Percentiles rank a stretch among this genome's conserved stretches.
Conservation (phyloP, 2,113 vertebrate species). For the Podiceps cristatus region DNA sequence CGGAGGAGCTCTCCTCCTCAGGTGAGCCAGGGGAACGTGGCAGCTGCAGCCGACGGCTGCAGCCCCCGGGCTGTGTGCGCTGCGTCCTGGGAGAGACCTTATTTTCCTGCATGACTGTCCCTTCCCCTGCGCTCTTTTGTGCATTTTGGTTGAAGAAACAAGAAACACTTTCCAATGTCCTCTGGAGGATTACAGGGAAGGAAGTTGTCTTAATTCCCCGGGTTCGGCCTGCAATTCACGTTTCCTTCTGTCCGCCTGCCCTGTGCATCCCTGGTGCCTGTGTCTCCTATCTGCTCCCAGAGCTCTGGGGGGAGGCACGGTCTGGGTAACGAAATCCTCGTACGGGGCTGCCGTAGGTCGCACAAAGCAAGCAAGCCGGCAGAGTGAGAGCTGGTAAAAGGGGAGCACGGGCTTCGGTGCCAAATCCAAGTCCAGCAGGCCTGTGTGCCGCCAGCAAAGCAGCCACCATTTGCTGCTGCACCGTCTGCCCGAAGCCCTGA, state of each 20-base stretch:
- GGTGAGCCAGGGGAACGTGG: not conserved
- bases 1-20: not conserved
- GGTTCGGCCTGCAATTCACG: rapidly evolving
- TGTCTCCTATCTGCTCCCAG: not conserved
- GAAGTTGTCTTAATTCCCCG: not conserved
- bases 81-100: not conserved
- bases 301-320: not conserved
- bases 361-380: not conserved
- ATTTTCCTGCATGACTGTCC: not conserved
- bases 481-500: not conserved
- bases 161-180: not conserved
- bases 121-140: not conserved
- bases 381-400: not conserved
- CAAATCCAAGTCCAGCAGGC: not conserved
- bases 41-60: not conserved
- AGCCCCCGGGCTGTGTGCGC: not conserved
- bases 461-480: rapidly evolving
- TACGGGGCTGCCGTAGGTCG: not conserved
- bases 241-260: not conserved
- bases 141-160: not conserved
- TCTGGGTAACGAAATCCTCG: rapidly evolving
- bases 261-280: not conserved
- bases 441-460: rapidly evolving
- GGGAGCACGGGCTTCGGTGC: not conserved
- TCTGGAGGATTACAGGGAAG: not conserved